These are phyloP conservation scores for Drosophila neocordata DNA, from an alignment of 1,140 invertebrate genomes.

Conservation along the genomic window DNA sequence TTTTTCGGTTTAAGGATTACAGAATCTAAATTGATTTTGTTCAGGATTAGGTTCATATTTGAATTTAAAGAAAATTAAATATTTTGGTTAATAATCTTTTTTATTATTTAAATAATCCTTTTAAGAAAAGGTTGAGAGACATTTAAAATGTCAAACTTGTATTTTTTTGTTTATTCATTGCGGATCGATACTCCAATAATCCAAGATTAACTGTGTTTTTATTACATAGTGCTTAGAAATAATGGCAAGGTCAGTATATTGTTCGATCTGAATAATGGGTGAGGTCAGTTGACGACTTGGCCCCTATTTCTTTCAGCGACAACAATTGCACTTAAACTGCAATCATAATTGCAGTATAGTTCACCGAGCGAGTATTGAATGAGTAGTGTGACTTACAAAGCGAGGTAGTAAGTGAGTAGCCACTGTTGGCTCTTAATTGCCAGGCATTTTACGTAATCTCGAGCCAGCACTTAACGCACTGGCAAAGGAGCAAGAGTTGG, in stretches of 20 bases:
- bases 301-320: neutral
- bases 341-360: slow-evolving; percentile 43
- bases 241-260: neutral
- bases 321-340: slow-evolving; percentile 14
- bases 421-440: slow-evolving; percentile 34
- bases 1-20: neutral
- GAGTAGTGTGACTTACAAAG: neutral
- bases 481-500: neutral
- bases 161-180: no score
- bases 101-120: no score
- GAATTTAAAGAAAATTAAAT: no score
- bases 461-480: neutral
- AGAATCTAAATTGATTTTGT: no score
- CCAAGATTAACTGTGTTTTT: no score
- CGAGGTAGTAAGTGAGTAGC: neutral
- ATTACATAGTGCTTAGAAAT: neutral
- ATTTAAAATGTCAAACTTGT: no score
- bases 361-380: neutral
- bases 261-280: neutral
- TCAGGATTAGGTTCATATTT: no score
- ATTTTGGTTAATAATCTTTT: no score
- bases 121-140: no score
- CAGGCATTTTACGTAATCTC: slow-evolving; percentile 38
- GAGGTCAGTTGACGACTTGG: slow-evolving; percentile 1
- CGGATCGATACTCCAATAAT: no score